phyloP scores from a whole-genome alignment of 2,113 vertebrate genomes.

The Amblyopsis rosae region DNA sequence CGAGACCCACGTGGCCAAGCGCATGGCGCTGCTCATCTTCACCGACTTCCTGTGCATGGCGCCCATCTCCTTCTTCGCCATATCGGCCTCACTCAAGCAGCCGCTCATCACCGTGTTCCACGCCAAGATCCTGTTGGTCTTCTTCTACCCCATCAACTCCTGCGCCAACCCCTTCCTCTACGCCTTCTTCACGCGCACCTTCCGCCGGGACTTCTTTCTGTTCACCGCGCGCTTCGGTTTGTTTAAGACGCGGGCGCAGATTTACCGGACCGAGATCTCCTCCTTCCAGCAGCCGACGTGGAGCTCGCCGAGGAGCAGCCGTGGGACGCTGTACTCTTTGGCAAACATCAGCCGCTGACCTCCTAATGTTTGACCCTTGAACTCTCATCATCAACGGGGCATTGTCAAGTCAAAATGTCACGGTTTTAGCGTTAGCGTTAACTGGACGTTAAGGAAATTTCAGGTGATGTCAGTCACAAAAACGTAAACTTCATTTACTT shows the following conservation, averaged over 20 bases:
- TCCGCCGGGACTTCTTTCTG: slow-evolving; percentile 91
- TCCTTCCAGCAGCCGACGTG: slow-evolving; percentile 83
- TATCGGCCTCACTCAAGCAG: slow-evolving; percentile 90
- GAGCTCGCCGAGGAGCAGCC: slow-evolving; percentile 75
- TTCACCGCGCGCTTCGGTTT: slow-evolving; percentile 89
- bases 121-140: slow-evolving; percentile 91
- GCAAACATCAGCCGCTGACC: slow-evolving; percentile 71
- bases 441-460: background rate
- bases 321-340: slow-evolving; percentile 75
- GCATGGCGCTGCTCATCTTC: slow-evolving; percentile 96
- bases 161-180: slow-evolving; percentile 97
- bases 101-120: slow-evolving; percentile 94
- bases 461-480: too few relatives aligned
- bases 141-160: slow-evolving; percentile 98
- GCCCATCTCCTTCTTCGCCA: slow-evolving; percentile 96
- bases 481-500: too few relatives aligned
- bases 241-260: slow-evolving; percentile 86
- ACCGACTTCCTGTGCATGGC: slow-evolving; percentile 97
- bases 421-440: background rate
- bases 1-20: slow-evolving; percentile 89
- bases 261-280: slow-evolving; percentile 89
- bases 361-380: background rate
- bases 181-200: slow-evolving; percentile 94
- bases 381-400: background rate
- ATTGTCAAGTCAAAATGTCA: background rate